Conservation (phyloP, 2,797 vertebrate genomes). For the Molossus molossus region DNA sequence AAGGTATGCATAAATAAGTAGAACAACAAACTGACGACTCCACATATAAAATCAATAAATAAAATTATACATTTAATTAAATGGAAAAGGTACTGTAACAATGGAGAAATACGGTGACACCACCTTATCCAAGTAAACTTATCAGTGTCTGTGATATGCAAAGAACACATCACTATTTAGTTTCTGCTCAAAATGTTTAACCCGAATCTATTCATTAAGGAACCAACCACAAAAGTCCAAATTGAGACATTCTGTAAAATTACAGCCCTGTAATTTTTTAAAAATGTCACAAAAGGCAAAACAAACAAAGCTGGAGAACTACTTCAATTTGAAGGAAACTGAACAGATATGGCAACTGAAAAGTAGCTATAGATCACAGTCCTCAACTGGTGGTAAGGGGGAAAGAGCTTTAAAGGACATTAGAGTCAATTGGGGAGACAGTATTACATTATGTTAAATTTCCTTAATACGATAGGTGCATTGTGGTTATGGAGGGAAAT, state of each 20-base stretch:
- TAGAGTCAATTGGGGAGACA: background rate
- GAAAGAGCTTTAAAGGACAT: background rate
- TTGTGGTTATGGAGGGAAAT: conserved; percentile 12
- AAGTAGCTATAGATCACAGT: background rate
- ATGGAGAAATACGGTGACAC: background rate
- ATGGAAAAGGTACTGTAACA: background rate
- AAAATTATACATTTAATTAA: background rate
- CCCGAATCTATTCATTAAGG: conserved; percentile 3
- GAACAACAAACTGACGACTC: background rate
- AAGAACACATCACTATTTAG: conserved; percentile 26
- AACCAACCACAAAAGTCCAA: background rate
- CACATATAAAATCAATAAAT: background rate
- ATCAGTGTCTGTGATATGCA: background rate
- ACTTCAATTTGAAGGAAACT: conserved; percentile 45
- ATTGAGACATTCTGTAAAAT: conserved; percentile 20
- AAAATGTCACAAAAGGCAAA: background rate
- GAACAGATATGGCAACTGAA: background rate
- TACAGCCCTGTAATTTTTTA: background rate
- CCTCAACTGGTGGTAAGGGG: rapidly evolving
- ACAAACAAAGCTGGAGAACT: background rate
- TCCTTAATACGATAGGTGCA: background rate
- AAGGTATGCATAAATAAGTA: no score
- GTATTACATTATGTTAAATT: background rate
- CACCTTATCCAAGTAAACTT: conserved; percentile 24
- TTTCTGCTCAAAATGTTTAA: conserved; percentile 62